Conservation (phyloP, 2,113 vertebrate genomes). For the Notothenia coriiceps region DNA sequence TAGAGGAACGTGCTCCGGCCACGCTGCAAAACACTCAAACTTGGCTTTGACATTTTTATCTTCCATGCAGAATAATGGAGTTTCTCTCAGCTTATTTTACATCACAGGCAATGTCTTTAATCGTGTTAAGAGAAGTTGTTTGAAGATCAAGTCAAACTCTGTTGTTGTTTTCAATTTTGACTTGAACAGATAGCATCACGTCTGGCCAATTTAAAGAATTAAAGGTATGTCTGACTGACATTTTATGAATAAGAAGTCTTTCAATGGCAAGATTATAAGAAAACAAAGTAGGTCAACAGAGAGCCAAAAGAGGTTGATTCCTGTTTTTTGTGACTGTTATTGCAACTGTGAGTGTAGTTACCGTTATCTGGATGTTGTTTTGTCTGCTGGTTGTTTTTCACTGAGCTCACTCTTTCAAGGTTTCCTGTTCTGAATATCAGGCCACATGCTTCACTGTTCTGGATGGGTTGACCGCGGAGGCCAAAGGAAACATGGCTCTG, state of each 20-base stretch:
- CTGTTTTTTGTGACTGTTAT: not conserved
- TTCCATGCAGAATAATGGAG: not conserved
- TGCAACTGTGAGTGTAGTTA: not conserved
- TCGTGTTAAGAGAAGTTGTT: not conserved
- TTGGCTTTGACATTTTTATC: constrained; percentile 39
- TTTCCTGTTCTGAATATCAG: constrained; percentile 43
- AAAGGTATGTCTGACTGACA: not conserved
- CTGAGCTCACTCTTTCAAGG: constrained; percentile 18
- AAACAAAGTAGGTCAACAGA: not conserved
- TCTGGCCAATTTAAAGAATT: not conserved
- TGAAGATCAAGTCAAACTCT: constrained; percentile 9
- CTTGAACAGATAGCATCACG: not conserved
- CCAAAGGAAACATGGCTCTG: constrained; percentile 74
- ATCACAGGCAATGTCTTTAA: not conserved
- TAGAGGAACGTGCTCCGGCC: constrained; percentile 41
- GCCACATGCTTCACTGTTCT: constrained; percentile 39
- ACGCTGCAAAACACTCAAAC: constrained; percentile 51
- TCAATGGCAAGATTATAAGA: not conserved
- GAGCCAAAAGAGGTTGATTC: not conserved
- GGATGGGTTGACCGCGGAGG: constrained; percentile 32
- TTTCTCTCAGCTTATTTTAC: constrained; percentile 35
- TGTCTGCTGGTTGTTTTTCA: constrained; percentile 24
- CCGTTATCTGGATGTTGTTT: constrained; percentile 14
- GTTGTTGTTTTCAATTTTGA: not conserved
- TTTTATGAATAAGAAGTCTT: not conserved